These are phyloP conservation scores for Lucilia sericata DNA, from an alignment of 1,140 invertebrate genomes.

Conservation along the genomic window DNA sequence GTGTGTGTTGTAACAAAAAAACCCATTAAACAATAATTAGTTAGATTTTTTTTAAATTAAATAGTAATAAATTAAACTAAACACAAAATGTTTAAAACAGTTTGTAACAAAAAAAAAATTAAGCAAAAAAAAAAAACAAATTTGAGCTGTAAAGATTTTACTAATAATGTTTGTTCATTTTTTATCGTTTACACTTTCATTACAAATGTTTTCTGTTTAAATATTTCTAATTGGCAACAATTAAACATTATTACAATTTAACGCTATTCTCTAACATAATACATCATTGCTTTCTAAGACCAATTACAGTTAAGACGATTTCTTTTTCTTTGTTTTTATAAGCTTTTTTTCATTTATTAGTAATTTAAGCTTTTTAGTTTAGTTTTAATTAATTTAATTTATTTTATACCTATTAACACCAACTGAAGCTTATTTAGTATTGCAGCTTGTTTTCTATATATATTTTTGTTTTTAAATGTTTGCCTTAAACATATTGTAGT, in stretches of 20 bases:
- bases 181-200: background rate
- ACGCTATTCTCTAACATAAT: background rate
- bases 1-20: background rate
- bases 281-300: background rate
- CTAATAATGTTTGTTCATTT: background rate
- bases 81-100: background rate
- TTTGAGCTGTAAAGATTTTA: slow-evolving; percentile 19
- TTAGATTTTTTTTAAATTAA: background rate
- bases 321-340: background rate
- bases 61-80: slow-evolving; percentile 2
- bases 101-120: background rate
- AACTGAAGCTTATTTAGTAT: background rate
- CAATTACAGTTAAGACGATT: too few species aligned
- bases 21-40: background rate
- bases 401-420: background rate
- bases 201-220: background rate
- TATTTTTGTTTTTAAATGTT: background rate
- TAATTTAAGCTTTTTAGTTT: too few species aligned
- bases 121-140: background rate
- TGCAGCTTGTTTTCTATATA: background rate
- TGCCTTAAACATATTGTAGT: background rate
- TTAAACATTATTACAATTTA: background rate
- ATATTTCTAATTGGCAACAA: slow-evolving; percentile 16
- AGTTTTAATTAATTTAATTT: background rate
- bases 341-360: background rate